Conservation (phyloP, 2,797 vertebrate species). For the Mastacembelus armatus region DNA sequence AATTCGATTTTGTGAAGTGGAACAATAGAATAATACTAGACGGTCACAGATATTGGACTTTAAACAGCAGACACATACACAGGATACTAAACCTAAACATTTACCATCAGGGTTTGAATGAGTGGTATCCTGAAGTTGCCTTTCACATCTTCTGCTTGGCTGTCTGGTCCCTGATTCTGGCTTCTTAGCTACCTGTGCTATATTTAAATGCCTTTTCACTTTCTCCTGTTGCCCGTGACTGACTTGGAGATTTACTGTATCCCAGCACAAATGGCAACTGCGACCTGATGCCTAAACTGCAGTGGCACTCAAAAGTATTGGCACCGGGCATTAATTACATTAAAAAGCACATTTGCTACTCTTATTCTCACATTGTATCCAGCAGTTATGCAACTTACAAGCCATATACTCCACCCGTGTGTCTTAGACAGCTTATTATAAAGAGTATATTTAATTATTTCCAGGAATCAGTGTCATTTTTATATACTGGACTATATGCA, state of each 20-base stretch:
- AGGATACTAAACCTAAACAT: constrained; percentile 47
- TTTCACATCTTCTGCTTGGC: constrained; percentile 36
- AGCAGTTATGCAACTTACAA: neutral
- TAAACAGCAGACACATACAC: constrained; percentile 47
- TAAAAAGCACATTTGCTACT: constrained; percentile 9
- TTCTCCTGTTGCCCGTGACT: constrained; percentile 47
- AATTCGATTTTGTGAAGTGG: too few relatives aligned
- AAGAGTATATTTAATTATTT: neutral
- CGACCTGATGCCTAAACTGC: constrained; percentile 47
- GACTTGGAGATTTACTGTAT: constrained; percentile 41
- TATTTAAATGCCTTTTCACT: constrained; percentile 59
- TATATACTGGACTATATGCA: neutral
- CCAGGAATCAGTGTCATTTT: neutral
- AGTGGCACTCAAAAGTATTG: constrained; percentile 39
- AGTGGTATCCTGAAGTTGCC: constrained; percentile 50
- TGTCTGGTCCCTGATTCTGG: constrained; percentile 19
- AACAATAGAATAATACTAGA: too few relatives aligned
- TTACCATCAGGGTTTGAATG: constrained; percentile 52
- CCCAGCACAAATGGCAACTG: constrained; percentile 39
- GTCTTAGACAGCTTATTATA: neutral
- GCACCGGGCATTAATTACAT: constrained; percentile 5
- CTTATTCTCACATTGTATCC: constrained; percentile 2
- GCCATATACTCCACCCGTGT: neutral
- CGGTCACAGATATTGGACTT: constrained; percentile 61
- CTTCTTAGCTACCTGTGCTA: constrained; percentile 54